Conservation (phyloP, 2,797 vertebrate genomes). For the Anabacerthia variegaticeps region DNA sequence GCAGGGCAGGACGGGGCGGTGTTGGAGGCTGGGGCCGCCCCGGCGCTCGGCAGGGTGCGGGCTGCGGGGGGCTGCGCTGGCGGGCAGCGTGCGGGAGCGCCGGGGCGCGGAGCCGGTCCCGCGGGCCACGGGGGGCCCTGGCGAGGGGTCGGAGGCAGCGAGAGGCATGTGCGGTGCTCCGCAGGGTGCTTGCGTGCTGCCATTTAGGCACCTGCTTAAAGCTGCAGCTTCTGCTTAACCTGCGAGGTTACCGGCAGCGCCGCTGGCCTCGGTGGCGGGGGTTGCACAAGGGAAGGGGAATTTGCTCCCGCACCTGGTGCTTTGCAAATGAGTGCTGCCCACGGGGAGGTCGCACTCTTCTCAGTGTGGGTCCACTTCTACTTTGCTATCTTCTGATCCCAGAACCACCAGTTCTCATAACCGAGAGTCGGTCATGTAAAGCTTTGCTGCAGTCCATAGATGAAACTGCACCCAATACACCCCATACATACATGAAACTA, state of each 20-base stretch:
- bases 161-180: not conserved
- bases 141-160: not conserved
- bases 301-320: not conserved
- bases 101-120: accelerated
- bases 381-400: not conserved
- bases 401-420: not conserved
- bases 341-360: not conserved
- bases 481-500: not conserved
- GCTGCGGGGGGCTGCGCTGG: not conserved
- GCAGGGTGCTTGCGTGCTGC: not conserved
- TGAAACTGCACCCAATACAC: not conserved
- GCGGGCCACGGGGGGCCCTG: too few relatives aligned
- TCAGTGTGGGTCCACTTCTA: not conserved
- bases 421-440: not conserved
- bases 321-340: not conserved
- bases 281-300: not conserved
- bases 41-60: not conserved
- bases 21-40: not conserved
- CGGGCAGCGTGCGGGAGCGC: not conserved
- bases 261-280: too few relatives aligned
- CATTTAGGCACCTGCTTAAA: not conserved
- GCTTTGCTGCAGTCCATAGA: not conserved
- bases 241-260: not conserved
- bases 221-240: not conserved
- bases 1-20: not conserved